phyloP scores from a whole-genome alignment of 2,888 invertebrate genomes.

The Gastracanthus pulcherrimus region DNA sequence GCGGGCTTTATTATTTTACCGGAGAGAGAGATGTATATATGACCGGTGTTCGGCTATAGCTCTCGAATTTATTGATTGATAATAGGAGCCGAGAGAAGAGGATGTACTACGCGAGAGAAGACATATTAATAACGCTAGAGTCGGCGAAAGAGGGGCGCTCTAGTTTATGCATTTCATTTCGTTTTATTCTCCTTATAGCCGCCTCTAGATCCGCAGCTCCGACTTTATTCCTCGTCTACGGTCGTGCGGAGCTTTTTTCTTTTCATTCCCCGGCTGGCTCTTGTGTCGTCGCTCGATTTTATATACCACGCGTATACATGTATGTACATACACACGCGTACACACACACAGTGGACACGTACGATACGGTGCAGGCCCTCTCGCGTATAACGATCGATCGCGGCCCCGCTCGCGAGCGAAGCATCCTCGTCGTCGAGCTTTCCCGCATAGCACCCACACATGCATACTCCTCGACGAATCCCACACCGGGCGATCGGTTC shows the following conservation, averaged over 20 bases:
- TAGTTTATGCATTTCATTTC: neutral
- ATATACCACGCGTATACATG: neutral
- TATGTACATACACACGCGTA: neutral
- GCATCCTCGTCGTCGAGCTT: too few relatives aligned
- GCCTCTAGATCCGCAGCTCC: neutral
- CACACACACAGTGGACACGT: neutral
- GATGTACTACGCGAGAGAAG: too few relatives aligned
- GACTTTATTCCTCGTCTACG: too few relatives aligned
- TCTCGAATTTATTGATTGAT: slow-evolving; percentile 47
- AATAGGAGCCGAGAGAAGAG: neutral
- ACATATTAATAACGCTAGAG: too few relatives aligned
- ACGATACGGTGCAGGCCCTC: too few relatives aligned
- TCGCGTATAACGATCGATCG: too few relatives aligned
- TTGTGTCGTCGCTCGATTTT: neutral
- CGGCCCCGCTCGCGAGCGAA: too few relatives aligned
- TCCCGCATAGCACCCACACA: neutral
- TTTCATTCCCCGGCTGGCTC: too few relatives aligned
- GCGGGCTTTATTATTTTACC: slow-evolving; percentile 29
- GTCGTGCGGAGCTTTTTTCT: too few relatives aligned
- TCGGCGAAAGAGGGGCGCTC: neutral
- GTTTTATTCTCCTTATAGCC: neutral
- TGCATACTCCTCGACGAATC: too few relatives aligned
- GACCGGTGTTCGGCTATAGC: neutral
- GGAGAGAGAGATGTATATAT: neutral
- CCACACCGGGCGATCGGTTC: too few relatives aligned